These are phyloP conservation scores for Amphiprion percula DNA, from an alignment of 2,113 vertebrate species.

Conservation along the genomic window DNA sequence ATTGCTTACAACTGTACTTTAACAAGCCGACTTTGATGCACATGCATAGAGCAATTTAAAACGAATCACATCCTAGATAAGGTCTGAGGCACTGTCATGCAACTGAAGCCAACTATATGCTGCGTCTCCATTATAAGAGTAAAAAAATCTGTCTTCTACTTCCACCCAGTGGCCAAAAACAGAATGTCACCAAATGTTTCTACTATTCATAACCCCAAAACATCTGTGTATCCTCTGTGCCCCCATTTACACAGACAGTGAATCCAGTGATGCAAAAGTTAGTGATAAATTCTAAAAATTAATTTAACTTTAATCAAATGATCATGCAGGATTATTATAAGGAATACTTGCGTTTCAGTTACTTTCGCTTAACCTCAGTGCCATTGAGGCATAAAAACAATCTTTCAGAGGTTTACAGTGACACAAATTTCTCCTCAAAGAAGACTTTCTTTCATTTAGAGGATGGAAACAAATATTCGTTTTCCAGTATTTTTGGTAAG, in stretches of 20 bases:
- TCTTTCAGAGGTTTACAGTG: conserved; percentile 20
- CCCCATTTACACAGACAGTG: not conserved
- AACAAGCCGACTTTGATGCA: conserved; percentile 49
- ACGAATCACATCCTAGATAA: conserved; percentile 48
- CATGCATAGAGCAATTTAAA: conserved; percentile 52
- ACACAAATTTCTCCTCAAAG: conserved; percentile 13
- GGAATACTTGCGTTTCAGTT: not conserved
- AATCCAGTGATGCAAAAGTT: not conserved
- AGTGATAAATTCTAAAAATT: not conserved
- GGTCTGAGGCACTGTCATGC: conserved; percentile 50
- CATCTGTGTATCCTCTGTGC: conserved; percentile 3
- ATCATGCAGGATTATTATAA: not conserved
- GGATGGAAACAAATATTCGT: not conserved
- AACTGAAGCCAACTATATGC: conserved; percentile 19
- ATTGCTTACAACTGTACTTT: conserved; percentile 58
- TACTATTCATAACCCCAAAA: not conserved
- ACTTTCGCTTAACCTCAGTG: not conserved
- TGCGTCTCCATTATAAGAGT: not conserved
- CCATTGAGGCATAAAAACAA: not conserved
- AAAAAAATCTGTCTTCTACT: conserved; percentile 54
- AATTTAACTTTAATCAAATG: not conserved
- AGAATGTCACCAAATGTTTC: conserved; percentile 6
- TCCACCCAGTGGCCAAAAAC: conserved; percentile 71
- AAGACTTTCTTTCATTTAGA: not conserved
- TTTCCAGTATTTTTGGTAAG: conserved; percentile 5